Conservation (phyloP, 2,888 invertebrate genomes). For the Calameuta pallipes region DNA sequence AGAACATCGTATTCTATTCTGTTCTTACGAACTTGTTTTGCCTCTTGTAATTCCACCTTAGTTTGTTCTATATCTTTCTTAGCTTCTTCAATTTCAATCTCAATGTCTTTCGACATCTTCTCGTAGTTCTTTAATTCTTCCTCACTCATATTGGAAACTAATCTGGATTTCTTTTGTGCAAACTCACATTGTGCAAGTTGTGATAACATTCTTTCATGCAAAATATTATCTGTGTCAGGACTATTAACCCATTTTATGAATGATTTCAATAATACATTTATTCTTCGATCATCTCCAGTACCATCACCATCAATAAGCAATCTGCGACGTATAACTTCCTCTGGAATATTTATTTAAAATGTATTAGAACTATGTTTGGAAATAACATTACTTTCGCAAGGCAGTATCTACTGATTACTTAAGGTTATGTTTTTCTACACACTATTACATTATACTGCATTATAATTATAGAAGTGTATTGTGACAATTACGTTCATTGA, state of each 20-base stretch:
- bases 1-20: constrained; percentile 93
- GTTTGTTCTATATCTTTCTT: constrained; percentile 84
- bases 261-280: constrained; percentile 86
- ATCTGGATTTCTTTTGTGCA: constrained; percentile 84
- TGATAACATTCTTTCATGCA: constrained; percentile 83
- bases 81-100: constrained; percentile 82
- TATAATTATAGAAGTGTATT: background rate
- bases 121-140: constrained; percentile 87
- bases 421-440: background rate
- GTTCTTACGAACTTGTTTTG: constrained; percentile 89
- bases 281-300: constrained; percentile 91
- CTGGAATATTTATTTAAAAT: constrained; percentile 68
- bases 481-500: background rate
- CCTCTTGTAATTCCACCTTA: constrained; percentile 83
- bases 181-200: constrained; percentile 90
- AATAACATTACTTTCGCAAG: background rate
- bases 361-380: background rate
- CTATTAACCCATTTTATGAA: constrained; percentile 84
- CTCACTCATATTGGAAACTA: constrained; percentile 84
- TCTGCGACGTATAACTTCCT: constrained; percentile 92
- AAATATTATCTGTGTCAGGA: constrained; percentile 67
- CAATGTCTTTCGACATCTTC: constrained; percentile 80
- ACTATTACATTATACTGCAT: background rate
- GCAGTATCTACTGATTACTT: no score
- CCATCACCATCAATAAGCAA: constrained; percentile 97